Percentiles rank a stretch among this genome's conserved stretches.
phyloP scores from a whole-genome alignment of 2,113 vertebrate genomes.

The Chionis minor region DNA sequence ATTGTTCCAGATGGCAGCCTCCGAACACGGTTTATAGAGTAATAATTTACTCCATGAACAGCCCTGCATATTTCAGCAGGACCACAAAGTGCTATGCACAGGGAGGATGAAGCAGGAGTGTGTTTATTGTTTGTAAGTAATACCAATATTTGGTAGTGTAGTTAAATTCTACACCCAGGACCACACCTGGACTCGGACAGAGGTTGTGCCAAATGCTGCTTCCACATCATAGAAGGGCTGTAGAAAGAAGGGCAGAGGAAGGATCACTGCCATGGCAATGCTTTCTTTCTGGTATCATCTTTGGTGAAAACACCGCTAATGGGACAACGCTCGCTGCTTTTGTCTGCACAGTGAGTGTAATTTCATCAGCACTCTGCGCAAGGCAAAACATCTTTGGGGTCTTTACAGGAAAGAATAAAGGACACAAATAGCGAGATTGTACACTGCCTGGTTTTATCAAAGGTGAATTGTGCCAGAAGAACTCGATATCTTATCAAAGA shows the following conservation, averaged over 20 bases:
- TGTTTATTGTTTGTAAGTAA: neutral
- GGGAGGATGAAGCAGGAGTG: neutral
- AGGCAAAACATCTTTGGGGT: neutral
- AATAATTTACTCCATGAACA: neutral
- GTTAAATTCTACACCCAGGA: neutral
- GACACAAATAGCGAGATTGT: neutral
- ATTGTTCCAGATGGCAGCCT: neutral
- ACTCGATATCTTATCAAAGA: constrained; percentile 50
- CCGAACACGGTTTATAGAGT: neutral
- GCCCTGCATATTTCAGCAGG: neutral
- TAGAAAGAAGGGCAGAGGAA: neutral
- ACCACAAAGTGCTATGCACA: neutral
- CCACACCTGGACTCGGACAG: neutral
- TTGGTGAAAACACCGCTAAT: neutral
- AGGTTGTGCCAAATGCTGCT: neutral
- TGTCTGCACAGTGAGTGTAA: neutral
- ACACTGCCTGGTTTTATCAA: neutral
- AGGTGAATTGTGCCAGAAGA: constrained; percentile 45
- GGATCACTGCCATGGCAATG: accelerated
- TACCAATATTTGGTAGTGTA: neutral
- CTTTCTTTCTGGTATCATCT: neutral
- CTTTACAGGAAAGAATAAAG: neutral
- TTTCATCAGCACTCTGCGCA: neutral
- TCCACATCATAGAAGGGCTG: neutral
- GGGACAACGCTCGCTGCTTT: accelerated